A percentile compares a stretch with the other conserved stretches of the same genome.
Evolutionary conservation across 2,797 vertebrate species (phyloP).

Genomic region (Phoeniculus purpureus): DNA sequence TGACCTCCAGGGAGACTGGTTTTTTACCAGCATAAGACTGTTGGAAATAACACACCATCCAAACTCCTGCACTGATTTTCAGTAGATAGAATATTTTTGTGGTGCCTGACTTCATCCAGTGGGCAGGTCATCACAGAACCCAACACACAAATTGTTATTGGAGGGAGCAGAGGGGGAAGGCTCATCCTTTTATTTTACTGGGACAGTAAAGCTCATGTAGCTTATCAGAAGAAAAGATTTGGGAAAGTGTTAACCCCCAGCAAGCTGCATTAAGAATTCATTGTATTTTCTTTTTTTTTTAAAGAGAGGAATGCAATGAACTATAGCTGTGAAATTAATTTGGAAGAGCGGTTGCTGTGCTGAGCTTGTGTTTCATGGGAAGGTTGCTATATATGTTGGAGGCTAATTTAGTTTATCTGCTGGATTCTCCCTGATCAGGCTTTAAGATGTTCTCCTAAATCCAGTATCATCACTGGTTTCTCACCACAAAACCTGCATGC

Average conservation of each 20-base stretch:
- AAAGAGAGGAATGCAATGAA: neutral
- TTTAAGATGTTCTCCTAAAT: conserved; percentile 2
- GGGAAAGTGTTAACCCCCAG: neutral
- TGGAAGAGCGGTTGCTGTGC: neutral
- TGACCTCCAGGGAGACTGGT: neutral
- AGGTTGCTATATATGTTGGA: neutral
- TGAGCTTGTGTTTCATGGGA: neutral
- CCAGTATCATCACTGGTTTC: neutral
- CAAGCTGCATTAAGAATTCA: neutral
- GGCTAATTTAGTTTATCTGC: conserved; percentile 14
- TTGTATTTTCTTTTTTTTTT: neutral
- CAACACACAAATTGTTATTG: neutral
- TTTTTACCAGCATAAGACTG: neutral
- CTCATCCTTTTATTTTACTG: neutral
- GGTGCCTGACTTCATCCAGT: neutral
- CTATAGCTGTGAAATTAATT: conserved; percentile 32
- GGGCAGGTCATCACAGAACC: neutral
- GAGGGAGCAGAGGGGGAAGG: neutral
- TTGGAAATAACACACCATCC: neutral
- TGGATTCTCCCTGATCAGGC: neutral
- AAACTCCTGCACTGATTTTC: neutral
- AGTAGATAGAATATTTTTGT: neutral
- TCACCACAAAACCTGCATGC: neutral
- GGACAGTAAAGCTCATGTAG: neutral
- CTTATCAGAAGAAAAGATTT: neutral